Evolutionary conservation across 2,113 vertebrate species (phyloP).

Genomic region (Nesoenas mayeri): DNA sequence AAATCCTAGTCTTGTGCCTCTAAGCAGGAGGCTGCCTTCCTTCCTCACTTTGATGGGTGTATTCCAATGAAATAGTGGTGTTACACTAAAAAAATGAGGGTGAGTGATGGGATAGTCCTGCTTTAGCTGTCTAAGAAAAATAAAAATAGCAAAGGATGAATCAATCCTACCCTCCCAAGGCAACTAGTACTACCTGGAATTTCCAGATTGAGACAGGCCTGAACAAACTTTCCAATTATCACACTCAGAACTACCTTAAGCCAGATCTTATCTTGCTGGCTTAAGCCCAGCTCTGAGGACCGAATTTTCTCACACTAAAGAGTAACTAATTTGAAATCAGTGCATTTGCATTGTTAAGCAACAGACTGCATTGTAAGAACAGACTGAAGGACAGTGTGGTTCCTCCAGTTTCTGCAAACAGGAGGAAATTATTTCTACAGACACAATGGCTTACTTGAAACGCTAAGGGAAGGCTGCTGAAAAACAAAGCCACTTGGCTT

Average conservation of each 20-base stretch:
- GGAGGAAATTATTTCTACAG: background rate
- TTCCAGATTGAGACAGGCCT: background rate
- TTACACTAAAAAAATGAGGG: background rate
- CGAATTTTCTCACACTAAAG: background rate
- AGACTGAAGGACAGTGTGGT: background rate
- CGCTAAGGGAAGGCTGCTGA: background rate
- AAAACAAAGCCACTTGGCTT: background rate
- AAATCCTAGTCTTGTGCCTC: background rate
- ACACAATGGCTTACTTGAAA: background rate
- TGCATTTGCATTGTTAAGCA: background rate
- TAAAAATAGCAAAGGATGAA: background rate
- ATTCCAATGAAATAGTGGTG: background rate
- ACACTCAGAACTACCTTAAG: background rate
- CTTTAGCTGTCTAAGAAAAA: background rate
- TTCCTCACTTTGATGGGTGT: background rate
- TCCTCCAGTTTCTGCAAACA: background rate
- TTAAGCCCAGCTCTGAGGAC: background rate
- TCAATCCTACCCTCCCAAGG: background rate
- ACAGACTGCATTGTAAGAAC: too few relatives aligned
- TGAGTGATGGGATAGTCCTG: background rate
- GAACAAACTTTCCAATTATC: background rate
- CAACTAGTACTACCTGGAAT: background rate
- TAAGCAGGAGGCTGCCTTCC: background rate
- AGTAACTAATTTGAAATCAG: background rate
- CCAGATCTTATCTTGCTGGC: background rate